Evolutionary conservation across 2,888 invertebrate genomes (phyloP).

Genomic region (Campoplex capitator): DNA sequence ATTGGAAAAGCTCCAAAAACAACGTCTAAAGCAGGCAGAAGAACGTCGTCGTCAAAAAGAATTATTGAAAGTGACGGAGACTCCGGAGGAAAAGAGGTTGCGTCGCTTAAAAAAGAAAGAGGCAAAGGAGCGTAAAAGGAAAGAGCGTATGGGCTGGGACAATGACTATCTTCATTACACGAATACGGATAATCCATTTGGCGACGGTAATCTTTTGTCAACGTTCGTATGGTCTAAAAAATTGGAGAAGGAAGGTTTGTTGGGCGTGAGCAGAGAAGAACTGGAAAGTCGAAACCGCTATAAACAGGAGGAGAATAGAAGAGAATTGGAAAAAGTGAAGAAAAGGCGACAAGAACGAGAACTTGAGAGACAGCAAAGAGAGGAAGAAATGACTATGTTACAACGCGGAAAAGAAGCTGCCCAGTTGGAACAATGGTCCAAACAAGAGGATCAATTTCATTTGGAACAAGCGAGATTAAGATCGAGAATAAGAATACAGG

Average conservation of each 20-base stretch:
- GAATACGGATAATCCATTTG: slow-evolving; percentile 99
- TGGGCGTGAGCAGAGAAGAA: slow-evolving; percentile 91
- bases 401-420: slow-evolving; percentile 96
- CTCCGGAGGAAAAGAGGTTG: slow-evolving; percentile 96
- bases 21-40: slow-evolving; percentile 88
- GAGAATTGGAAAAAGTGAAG: slow-evolving; percentile 97
- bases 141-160: slow-evolving; percentile 98
- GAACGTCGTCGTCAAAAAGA: slow-evolving; percentile 90
- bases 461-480: slow-evolving; percentile 97
- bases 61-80: slow-evolving; percentile 94
- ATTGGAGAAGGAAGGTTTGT: slow-evolving; percentile 95
- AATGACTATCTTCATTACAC: slow-evolving; percentile 98
- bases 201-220: slow-evolving; percentile 97
- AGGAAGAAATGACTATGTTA: slow-evolving; percentile 93
- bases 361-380: slow-evolving; percentile 92
- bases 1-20: slow-evolving; percentile 90
- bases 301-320: slow-evolving; percentile 96
- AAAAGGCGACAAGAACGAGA: slow-evolving; percentile 95
- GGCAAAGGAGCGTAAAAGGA: slow-evolving; percentile 93
- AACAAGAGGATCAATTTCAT: slow-evolving; percentile 99
- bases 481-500: slow-evolving; percentile 97
- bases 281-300: slow-evolving; percentile 93
- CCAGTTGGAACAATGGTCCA: slow-evolving; percentile 96
- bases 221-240: slow-evolving; percentile 99
- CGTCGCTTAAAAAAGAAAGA: slow-evolving; percentile 96